phyloP scores from a whole-genome alignment of 37 sponge, comb jelly and placozoan genomes.

The Oscarella lobularis region DNA sequence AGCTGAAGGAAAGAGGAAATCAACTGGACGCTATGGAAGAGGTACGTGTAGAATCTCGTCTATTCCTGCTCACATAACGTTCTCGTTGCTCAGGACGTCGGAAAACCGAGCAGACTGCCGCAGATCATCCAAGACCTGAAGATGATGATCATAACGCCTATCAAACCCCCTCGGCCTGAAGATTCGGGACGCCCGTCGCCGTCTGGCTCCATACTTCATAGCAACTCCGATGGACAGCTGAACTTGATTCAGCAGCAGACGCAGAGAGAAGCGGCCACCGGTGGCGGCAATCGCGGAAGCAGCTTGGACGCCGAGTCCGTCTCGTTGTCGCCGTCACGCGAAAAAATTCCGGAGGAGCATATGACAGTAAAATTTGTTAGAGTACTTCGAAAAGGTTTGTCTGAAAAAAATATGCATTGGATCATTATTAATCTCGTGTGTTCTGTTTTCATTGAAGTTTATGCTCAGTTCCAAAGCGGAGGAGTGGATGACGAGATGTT shows the following conservation, averaged over 20 bases:
- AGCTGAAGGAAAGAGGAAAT: constrained; percentile 35
- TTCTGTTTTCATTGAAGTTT: background rate
- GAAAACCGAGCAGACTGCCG: constrained; percentile 36
- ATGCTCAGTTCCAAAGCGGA: background rate
- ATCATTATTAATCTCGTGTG: background rate
- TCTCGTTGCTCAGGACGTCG: constrained; percentile 29
- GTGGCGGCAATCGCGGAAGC: too few species aligned
- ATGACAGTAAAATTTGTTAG: background rate
- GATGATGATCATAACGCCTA: constrained; percentile 49
- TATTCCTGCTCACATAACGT: background rate
- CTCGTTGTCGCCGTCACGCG: background rate
- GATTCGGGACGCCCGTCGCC: too few species aligned
- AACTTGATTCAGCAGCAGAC: too few species aligned
- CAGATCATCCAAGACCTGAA: constrained; percentile 33
- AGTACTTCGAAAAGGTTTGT: background rate
- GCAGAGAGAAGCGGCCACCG: background rate
- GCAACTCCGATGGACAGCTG: too few species aligned
- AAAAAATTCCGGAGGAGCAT: background rate
- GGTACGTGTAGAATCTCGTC: constrained; percentile 24
- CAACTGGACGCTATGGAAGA: constrained; percentile 53
- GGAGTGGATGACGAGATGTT: background rate
- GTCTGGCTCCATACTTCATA: background rate
- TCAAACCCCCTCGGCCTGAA: constrained; percentile 28
- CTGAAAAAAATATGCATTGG: background rate
- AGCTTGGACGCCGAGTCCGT: background rate